Conservation (phyloP, 2,888 invertebrate species). For the Caenorhabditis macrosperma region DNA sequence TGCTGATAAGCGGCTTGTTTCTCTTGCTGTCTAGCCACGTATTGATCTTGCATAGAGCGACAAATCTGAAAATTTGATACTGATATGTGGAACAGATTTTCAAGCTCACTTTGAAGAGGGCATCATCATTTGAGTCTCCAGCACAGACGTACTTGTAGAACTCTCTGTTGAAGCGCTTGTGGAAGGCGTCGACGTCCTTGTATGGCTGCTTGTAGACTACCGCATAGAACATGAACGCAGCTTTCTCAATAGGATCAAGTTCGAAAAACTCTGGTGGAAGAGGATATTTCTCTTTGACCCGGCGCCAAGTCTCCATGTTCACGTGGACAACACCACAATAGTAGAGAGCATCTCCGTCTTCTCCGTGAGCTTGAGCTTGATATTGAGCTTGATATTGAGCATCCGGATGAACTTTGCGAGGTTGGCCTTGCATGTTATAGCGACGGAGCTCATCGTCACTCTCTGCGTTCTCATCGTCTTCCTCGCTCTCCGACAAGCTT, state of each 20-base stretch:
- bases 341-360: slow-evolving; percentile 38
- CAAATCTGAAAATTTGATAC: slow-evolving; percentile 70
- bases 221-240: slow-evolving; percentile 72
- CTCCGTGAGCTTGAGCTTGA: not conserved
- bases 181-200: slow-evolving; percentile 58
- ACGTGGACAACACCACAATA: slow-evolving; percentile 68
- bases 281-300: slow-evolving; percentile 31
- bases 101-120: slow-evolving; percentile 65
- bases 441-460: slow-evolving; percentile 62
- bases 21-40: slow-evolving; percentile 19
- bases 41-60: slow-evolving; percentile 66
- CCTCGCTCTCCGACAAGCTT: slow-evolving; percentile 53
- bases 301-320: slow-evolving; percentile 41
- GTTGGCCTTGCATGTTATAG: slow-evolving; percentile 40
- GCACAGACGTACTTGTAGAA: slow-evolving; percentile 67
- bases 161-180: slow-evolving; percentile 71
- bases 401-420: not conserved
- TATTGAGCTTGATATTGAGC: slow-evolving; percentile 15
- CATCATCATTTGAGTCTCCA: slow-evolving; percentile 62
- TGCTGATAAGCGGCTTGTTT: slow-evolving; percentile 65
- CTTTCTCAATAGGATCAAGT: slow-evolving; percentile 66
- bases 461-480: slow-evolving; percentile 53
- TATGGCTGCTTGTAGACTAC: slow-evolving; percentile 65
- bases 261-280: slow-evolving; percentile 65
- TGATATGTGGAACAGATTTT: not conserved